These are phyloP conservation scores for Helleia helle DNA, from an alignment of 2,888 invertebrate species.

Conservation along the genomic window DNA sequence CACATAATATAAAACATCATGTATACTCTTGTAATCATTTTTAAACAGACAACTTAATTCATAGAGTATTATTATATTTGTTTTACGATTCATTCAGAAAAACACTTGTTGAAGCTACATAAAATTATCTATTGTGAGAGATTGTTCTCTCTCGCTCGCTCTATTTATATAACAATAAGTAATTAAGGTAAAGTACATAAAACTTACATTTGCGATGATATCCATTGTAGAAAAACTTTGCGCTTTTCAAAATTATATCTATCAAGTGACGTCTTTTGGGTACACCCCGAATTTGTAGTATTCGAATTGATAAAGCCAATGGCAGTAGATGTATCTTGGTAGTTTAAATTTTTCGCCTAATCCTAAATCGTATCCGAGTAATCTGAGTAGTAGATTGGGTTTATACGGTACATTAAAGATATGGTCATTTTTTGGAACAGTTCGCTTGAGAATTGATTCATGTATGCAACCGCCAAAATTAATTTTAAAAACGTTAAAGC, in stretches of 20 bases:
- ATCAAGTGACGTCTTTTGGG: slow-evolving; percentile 64
- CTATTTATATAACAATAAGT: no score
- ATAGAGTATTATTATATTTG: no score
- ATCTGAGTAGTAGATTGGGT: slow-evolving; percentile 80
- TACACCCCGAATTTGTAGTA: slow-evolving; percentile 65
- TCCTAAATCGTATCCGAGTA: slow-evolving; percentile 77
- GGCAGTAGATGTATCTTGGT: slow-evolving; percentile 41
- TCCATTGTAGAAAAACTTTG: slow-evolving; percentile 56
- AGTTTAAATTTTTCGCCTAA: slow-evolving; percentile 39
- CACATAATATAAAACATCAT: no score
- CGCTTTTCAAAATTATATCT: slow-evolving; percentile 20
- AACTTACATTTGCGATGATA: slow-evolving; percentile 75
- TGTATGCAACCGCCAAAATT: slow-evolving; percentile 48
- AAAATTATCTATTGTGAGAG: no score
- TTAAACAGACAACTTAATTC: no score
- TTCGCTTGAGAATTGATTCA: slow-evolving; percentile 53
- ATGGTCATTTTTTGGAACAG: slow-evolving; percentile 67
- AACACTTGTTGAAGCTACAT: no score
- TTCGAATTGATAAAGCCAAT: slow-evolving; percentile 67
- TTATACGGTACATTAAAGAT: slow-evolving; percentile 69
- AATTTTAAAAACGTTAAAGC: slow-evolving; percentile 40
- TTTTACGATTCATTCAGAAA: no score
- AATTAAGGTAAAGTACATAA: background rate
- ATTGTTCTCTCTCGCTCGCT: background rate
- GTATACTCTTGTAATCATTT: no score